phyloP scores from a whole-genome alignment of 1,140 invertebrate species.

The Heliconius melpomene region DNA sequence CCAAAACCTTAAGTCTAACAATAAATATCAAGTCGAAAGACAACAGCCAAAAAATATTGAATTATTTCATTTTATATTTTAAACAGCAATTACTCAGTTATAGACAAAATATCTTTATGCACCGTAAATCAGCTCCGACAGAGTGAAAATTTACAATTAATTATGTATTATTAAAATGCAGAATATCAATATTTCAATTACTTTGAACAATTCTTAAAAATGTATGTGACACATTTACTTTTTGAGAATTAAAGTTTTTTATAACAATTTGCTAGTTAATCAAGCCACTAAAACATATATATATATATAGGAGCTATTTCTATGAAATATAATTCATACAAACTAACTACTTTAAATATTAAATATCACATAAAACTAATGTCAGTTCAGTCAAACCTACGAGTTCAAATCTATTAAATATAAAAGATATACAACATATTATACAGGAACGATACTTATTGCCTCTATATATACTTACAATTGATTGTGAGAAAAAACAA shows the following conservation, averaged over 20 bases:
- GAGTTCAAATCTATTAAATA: conserved; percentile 39
- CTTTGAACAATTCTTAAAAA: not conserved
- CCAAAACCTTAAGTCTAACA: not conserved
- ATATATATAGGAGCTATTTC: conserved; percentile 31
- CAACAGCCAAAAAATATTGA: not conserved
- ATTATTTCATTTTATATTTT: not conserved
- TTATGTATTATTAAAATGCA: conserved; percentile 13
- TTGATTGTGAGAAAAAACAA: not conserved
- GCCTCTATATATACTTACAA: not conserved
- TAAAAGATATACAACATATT: conserved; percentile 33
- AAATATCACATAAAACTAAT: conserved; percentile 80
- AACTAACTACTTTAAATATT: conserved; percentile 67
- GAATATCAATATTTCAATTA: not conserved
- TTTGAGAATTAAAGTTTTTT: conserved; percentile 1
- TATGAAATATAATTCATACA: conserved; percentile 54
- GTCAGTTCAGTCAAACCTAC: conserved; percentile 75
- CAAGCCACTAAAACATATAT: conserved; percentile 31
- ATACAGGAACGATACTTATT: conserved; percentile 41
- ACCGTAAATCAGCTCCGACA: conserved; percentile 34
- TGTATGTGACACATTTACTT: conserved; percentile 3
- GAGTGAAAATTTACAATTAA: conserved; percentile 26
- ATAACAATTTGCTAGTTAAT: conserved; percentile 44
- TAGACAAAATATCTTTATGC: conserved; percentile 28
- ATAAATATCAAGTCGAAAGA: not conserved
- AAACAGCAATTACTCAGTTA: conserved; percentile 12